Evolutionary conservation across 1,140 invertebrate genomes (phyloP).

Genomic region (Drosophila elegans): DNA sequence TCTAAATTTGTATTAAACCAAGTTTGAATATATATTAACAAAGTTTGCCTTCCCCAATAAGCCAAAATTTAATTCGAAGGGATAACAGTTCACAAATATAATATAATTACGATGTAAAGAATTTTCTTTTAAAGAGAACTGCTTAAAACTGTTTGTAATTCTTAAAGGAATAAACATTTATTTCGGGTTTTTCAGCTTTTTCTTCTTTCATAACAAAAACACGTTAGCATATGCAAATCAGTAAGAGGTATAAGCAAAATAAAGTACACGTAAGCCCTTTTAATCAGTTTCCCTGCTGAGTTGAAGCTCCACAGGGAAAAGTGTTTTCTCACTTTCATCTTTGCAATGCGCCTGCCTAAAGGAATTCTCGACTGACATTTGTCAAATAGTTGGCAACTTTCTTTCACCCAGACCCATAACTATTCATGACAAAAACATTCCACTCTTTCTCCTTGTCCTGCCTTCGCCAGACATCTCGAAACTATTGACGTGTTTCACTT

Average conservation of each 20-base stretch:
- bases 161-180: neutral
- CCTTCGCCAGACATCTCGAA: conserved; percentile 19
- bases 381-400: conserved; percentile 58
- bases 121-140: neutral
- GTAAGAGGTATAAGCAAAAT: conserved; percentile 8
- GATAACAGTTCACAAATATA: conserved; percentile 15
- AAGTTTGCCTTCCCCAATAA: conserved; percentile 11
- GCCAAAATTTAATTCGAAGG: conserved; percentile 15
- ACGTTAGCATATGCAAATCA: neutral
- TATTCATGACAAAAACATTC: neutral
- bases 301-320: neutral
- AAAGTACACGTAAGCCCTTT: conserved; percentile 7
- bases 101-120: conserved; percentile 5
- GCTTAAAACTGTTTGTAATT: no score
- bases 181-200: no score
- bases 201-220: neutral
- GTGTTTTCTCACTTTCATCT: conserved; percentile 26
- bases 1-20: conserved; percentile 37
- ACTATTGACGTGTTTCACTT: conserved; percentile 55
- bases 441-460: neutral
- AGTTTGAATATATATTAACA: conserved; percentile 39
- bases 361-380: conserved; percentile 48
- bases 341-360: conserved; percentile 6
- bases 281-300: conserved; percentile 1
- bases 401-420: neutral